A percentile compares a stretch with the other conserved stretches of the same genome.
Evolutionary conservation across 2,888 invertebrate genomes (phyloP).

Genomic region (Tachina fera): DNA sequence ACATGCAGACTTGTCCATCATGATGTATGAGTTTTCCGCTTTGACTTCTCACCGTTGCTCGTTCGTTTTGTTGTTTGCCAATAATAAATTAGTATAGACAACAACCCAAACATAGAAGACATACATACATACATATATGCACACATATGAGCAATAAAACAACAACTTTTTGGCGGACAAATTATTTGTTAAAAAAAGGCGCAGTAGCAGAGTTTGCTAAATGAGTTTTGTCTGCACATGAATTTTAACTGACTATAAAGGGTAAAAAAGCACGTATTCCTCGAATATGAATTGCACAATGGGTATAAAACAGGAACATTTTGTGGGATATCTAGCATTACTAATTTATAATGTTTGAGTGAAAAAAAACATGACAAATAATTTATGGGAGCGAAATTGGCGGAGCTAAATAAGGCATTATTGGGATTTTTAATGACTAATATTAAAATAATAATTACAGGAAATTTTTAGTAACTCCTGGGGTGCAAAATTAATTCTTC

Average conservation of each 20-base stretch:
- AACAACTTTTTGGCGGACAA: slow-evolving; percentile 26
- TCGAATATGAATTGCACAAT: slow-evolving; percentile 19
- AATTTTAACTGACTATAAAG: slow-evolving; percentile 17
- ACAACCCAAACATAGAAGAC: slow-evolving; percentile 48
- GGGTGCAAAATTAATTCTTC: too few species aligned
- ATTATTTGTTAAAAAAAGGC: slow-evolving; percentile 22
- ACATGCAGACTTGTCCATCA: slow-evolving; percentile 57
- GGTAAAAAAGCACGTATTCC: background rate
- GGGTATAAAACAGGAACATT: background rate
- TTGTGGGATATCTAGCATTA: background rate
- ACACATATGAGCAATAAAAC: background rate
- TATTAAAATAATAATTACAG: too few species aligned
- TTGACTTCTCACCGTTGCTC: slow-evolving; percentile 23
- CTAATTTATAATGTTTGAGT: background rate
- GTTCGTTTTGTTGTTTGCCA: slow-evolving; percentile 49
- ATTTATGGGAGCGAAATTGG: too few species aligned
- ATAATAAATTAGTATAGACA: slow-evolving; percentile 74
- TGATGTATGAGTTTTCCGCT: slow-evolving; percentile 54
- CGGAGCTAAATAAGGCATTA: too few species aligned
- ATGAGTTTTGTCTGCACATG: background rate
- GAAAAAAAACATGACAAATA: background rate
- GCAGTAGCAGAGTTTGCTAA: slow-evolving; percentile 32
- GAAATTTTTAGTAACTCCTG: too few species aligned
- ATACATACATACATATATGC: background rate
- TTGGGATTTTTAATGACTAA: too few species aligned